phyloP scores from a whole-genome alignment of 2,113 vertebrate species.

The Melanocharis versteri region DNA sequence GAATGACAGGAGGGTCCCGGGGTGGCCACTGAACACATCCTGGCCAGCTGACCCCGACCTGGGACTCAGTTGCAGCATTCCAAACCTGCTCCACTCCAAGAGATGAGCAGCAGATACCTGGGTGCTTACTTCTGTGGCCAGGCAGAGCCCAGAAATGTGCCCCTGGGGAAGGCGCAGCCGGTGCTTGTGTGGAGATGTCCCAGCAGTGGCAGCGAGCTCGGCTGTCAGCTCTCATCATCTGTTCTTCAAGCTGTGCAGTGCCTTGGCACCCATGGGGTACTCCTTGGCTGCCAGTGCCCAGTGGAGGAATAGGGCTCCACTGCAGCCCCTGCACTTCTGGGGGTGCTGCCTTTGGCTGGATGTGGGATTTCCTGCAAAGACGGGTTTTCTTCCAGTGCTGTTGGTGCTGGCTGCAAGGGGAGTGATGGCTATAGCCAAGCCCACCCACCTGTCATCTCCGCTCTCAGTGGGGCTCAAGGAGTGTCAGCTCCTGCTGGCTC shows the following conservation, averaged over 20 bases:
- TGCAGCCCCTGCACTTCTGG: not conserved
- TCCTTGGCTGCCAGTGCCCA: not conserved
- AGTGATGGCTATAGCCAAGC: not conserved
- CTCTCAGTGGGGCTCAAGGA: not conserved
- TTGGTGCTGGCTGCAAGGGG: not conserved
- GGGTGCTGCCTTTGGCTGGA: not conserved
- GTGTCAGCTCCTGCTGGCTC: not conserved
- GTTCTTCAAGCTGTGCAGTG: not conserved
- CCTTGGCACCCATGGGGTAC: not conserved
- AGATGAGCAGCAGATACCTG: not conserved
- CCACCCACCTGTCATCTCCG: not conserved
- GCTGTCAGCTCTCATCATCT: not conserved
- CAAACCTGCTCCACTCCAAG: not conserved
- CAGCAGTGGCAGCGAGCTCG: accelerated
- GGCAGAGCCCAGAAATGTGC: conserved; percentile 1
- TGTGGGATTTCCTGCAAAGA: not conserved
- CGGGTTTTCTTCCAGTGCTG: not conserved
- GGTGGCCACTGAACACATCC: accelerated
- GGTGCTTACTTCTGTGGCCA: not conserved
- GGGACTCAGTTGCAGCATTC: not conserved
- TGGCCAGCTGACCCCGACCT: not conserved
- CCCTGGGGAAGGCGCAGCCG: not conserved
- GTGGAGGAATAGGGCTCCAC: not conserved
- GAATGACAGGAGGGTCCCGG: not conserved
- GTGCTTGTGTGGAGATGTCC: not conserved